phyloP scores from a whole-genome alignment of 2,113 vertebrate genomes.

The Daphoenositta chrysoptera region DNA sequence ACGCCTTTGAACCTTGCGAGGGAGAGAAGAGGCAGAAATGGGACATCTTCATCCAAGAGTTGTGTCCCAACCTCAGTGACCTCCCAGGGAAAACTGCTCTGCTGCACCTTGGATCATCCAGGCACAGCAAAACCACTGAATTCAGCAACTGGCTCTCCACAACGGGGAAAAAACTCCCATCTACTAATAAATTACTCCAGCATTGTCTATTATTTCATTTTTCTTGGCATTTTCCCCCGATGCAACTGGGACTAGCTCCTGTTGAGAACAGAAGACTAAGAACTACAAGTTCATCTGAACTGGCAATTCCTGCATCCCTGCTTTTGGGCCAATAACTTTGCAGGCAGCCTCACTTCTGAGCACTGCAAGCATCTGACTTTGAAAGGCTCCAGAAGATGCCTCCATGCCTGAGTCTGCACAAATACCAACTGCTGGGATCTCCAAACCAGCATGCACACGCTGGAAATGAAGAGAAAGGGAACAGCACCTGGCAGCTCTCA shows the following conservation, averaged over 20 bases:
- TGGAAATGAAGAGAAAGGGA: not conserved
- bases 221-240: not conserved
- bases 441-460: not conserved
- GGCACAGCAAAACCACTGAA: not conserved
- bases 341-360: not conserved
- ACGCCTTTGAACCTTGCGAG: constrained; percentile 81
- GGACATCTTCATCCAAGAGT: not conserved
- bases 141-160: not conserved
- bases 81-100: not conserved
- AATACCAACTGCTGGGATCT: not conserved
- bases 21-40: not conserved
- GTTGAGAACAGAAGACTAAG: not conserved
- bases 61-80: not conserved
- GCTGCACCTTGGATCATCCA: not conserved
- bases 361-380: not conserved
- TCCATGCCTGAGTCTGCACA: not conserved
- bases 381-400: not conserved
- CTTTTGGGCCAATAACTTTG: not conserved
- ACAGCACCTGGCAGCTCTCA: not conserved
- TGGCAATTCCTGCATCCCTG: not conserved
- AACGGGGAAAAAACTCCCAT: not conserved
- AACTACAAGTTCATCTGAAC: not conserved
- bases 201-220: constrained; percentile 34
- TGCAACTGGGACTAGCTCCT: not conserved
- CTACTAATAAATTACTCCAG: not conserved